These are phyloP conservation scores for Hydrochoerus hydrochaeris DNA, from an alignment of 2,113 vertebrate genomes.

Conservation along the genomic window DNA sequence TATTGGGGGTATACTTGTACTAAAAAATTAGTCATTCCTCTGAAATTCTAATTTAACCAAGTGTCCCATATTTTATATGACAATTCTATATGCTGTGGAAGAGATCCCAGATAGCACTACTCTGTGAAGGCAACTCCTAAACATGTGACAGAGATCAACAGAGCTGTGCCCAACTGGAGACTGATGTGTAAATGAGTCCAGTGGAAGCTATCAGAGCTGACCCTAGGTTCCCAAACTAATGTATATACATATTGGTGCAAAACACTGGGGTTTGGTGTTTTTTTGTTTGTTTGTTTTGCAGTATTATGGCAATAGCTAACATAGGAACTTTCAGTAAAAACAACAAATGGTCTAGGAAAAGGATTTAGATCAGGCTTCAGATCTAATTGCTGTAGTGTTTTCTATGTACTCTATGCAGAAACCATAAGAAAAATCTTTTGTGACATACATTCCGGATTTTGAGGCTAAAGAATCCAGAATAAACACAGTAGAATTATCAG, in stretches of 20 bases:
- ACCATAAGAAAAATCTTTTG: constrained; percentile 5
- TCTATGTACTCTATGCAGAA: not conserved
- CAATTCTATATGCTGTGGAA: not conserved
- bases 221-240: not conserved
- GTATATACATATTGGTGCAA: not conserved
- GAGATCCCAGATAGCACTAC: not conserved
- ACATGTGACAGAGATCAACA: not conserved
- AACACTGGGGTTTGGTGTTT: not conserved
- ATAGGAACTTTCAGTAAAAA: not conserved
- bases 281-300: not conserved
- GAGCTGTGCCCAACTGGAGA: not conserved
- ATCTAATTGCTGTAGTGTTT: not conserved
- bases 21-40: not conserved
- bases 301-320: not conserved
- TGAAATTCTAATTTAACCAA: constrained; percentile 37
- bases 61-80: not conserved
- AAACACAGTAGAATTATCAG: not conserved
- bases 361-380: not conserved
- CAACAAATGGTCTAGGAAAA: not conserved
- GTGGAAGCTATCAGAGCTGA: not conserved
- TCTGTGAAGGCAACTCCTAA: not conserved
- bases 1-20: not conserved
- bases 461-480: not conserved
- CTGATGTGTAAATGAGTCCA: not conserved
- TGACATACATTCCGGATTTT: not conserved